phyloP scores from a whole-genome alignment of 2,888 invertebrate species.

The Platypus cylindrus region DNA sequence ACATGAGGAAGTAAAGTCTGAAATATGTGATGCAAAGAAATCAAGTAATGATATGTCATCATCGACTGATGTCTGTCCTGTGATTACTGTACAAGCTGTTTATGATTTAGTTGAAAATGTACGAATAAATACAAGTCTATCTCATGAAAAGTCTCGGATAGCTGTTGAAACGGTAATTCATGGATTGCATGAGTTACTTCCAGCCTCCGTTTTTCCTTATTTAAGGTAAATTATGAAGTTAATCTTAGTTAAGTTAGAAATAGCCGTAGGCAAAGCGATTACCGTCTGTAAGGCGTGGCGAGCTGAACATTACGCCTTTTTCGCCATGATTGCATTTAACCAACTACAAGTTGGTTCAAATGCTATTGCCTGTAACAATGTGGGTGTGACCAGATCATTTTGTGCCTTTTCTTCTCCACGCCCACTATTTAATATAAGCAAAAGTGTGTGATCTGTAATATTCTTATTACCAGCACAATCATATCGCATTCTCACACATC shows the following conservation, averaged over 20 bases:
- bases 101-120: slow-evolving; percentile 72
- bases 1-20: slow-evolving; percentile 27
- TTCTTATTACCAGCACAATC: slow-evolving; percentile 30
- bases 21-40: slow-evolving; percentile 23
- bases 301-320: no score
- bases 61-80: slow-evolving; percentile 29
- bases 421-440: no score
- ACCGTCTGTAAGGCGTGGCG: no score
- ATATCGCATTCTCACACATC: slow-evolving; percentile 46
- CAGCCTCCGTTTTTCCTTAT: slow-evolving; percentile 46
- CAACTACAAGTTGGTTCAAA: background rate
- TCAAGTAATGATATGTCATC: slow-evolving; percentile 19
- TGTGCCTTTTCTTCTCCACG: background rate
- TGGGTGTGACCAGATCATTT: no score
- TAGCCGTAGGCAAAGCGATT: no score
- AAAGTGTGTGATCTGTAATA: no score
- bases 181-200: slow-evolving; percentile 43
- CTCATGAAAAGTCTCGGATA: slow-evolving; percentile 74
- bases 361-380: background rate
- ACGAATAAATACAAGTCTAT: slow-evolving; percentile 69
- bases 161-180: slow-evolving; percentile 65
- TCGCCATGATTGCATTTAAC: no score
- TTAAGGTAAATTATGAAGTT: slow-evolving; percentile 33
- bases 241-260: no score
- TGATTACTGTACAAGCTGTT: slow-evolving; percentile 43